phyloP scores from a whole-genome alignment of 2,797 vertebrate species.

The Acipenser transmontanus region DNA sequence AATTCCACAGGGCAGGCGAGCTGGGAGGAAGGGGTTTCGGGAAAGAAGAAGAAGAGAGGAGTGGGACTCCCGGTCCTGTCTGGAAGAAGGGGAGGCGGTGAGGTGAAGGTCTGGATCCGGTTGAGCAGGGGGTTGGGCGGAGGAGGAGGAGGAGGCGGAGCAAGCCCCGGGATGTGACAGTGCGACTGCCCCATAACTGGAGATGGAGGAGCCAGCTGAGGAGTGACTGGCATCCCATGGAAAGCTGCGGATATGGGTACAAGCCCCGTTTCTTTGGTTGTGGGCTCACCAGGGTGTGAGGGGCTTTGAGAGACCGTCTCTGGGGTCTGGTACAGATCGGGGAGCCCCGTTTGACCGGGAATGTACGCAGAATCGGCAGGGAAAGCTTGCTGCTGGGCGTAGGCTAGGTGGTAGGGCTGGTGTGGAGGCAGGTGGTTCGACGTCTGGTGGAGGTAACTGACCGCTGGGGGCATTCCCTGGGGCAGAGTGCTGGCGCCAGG shows the following conservation, averaged over 20 bases:
- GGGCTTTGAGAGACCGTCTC: conserved; percentile 27
- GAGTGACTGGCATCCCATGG: conserved; percentile 23
- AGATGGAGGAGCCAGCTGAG: conserved; percentile 22
- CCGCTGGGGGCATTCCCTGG: conserved; percentile 46
- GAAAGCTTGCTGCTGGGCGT: conserved; percentile 39
- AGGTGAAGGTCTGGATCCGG: conserved; percentile 8
- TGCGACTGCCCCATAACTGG: conserved; percentile 25
- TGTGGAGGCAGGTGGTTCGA: conserved; percentile 20
- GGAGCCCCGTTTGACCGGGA: conserved; percentile 24
- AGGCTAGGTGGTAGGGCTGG: background rate
- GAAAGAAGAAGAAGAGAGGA: conserved; percentile 19
- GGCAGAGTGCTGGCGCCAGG: conserved; percentile 32
- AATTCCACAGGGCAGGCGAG: conserved; percentile 16
- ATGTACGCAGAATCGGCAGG: conserved; percentile 38
- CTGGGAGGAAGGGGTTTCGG: conserved; percentile 13
- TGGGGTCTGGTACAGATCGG: conserved; percentile 34
- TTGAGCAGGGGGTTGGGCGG: conserved; percentile 20
- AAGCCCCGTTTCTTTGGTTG: conserved; percentile 15
- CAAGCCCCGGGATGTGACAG: conserved; percentile 23
- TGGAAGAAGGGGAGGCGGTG: background rate
- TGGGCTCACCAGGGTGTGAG: background rate
- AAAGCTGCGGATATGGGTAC: conserved; percentile 21
- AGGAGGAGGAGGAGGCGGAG: conserved; percentile 19
- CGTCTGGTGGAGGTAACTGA: conserved; percentile 35
- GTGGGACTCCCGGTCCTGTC: conserved; percentile 13